These are phyloP conservation scores for Eulemur albifrons DNA, from an alignment of 2,797 vertebrate species.

Conservation along the genomic window DNA sequence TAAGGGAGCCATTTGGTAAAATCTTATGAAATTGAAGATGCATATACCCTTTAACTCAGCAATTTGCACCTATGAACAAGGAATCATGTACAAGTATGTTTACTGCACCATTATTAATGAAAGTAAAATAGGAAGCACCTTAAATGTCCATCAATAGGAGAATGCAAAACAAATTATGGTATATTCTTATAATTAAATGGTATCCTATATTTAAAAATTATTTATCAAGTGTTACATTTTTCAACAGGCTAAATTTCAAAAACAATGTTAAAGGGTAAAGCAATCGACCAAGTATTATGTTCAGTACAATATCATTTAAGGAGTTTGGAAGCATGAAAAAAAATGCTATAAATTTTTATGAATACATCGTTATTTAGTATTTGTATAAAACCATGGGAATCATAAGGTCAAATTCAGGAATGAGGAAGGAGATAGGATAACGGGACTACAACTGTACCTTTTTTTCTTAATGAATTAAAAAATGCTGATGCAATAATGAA, in stretches of 20 bases:
- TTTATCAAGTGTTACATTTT: background rate
- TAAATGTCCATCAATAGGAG: background rate
- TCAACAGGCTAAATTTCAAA: background rate
- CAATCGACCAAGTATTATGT: background rate
- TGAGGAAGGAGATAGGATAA: background rate
- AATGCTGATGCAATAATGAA: background rate
- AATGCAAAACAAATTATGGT: background rate
- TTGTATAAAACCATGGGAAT: background rate
- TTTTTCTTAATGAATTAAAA: background rate
- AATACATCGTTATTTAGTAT: background rate
- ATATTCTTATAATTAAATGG: background rate
- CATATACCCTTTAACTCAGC: background rate
- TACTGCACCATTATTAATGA: background rate
- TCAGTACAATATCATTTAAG: background rate
- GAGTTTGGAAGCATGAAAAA: background rate
- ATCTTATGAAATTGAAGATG: background rate
- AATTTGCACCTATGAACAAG: background rate
- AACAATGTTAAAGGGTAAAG: background rate
- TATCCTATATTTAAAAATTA: background rate
- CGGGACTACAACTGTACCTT: background rate
- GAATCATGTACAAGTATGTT: background rate
- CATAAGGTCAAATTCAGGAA: background rate
- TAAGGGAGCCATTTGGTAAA: background rate
- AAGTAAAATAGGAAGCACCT: background rate
- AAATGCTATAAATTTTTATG: background rate